Evolutionary conservation across 1,140 invertebrate genomes (phyloP), one percentile per base, ranked within the genome.

Genomic region (Ruditapes philippinarum): DNA sequence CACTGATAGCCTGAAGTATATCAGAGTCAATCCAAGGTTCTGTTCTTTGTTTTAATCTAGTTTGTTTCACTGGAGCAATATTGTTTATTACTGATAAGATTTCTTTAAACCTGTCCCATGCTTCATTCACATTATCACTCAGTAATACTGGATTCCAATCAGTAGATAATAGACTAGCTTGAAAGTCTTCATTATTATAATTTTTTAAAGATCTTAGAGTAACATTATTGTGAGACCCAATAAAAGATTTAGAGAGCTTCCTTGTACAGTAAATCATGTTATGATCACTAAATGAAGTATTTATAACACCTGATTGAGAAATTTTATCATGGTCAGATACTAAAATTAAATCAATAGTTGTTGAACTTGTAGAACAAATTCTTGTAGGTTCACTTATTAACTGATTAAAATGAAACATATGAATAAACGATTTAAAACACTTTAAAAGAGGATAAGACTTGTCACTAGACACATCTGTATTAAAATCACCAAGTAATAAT

Each of bases 21-120:
- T 84, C 82, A 25, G 57, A 68, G 42, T 84, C 42, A 25, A 84
- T 73, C 82, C 82, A 84, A 22, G 62, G 82, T 73, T 84, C 82
- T 49, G 82, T 31, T 40, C 82, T 70, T 22, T 70, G 62, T 33
- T 84, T 84, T 22, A 84, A 49, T 65, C 80, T 65, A 22, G 45
- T 54, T 42, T 82, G 33, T 45, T 82, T 82, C 3, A 82, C 80
- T 42, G 62, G 62, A 11, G 82, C 68, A 45, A 84, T 73, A 31
- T 49, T 74, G 40, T 84, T 45, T 38, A 84, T 51, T 5, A 84
- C 82, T 19, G 45, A 84, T 28, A 73, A 73, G 45, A 74, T 51
- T 33, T 73, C n/a, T 36, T 84, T 84, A 51, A 84, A 84, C 51
- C 14, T 51, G 51, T 17, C n/a, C 82, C 65, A 84, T 28, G 65